Percentiles rank a stretch among this genome's conserved stretches.
Conservation (phyloP, 2,113 vertebrate genomes). For the Nanorana parkeri region DNA sequence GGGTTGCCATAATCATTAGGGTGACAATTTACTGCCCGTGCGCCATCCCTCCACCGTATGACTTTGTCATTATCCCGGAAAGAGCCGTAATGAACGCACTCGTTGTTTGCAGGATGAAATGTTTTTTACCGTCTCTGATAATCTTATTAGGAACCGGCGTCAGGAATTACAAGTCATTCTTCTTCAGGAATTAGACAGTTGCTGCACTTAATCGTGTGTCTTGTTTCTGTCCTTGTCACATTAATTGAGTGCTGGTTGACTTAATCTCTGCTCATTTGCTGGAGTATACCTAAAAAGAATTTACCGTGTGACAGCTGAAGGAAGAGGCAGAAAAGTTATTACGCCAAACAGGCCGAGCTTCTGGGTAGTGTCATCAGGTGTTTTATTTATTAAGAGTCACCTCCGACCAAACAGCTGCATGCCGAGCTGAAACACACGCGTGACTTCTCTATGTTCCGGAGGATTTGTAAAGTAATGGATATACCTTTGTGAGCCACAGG, state of each 20-base stretch:
- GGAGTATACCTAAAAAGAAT: background rate
- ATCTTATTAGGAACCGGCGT: conserved; percentile 42
- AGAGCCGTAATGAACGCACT: conserved; percentile 49
- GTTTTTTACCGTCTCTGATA: conserved; percentile 51
- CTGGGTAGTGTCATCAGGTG: too few relatives aligned
- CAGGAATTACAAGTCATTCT: conserved; percentile 59
- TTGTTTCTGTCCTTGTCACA: conserved; percentile 40
- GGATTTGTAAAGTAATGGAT: too few relatives aligned
- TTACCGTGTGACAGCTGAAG: background rate
- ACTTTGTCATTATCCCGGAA: conserved; percentile 16
- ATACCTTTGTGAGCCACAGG: too few relatives aligned
- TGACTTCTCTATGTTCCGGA: too few relatives aligned
- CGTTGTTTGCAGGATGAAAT: background rate
- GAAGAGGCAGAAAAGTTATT: background rate
- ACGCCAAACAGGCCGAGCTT: background rate
- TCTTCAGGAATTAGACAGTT: conserved; percentile 52
- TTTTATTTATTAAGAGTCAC: too few relatives aligned
- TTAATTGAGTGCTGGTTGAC: conserved; percentile 35
- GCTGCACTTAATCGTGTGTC: conserved; percentile 39
- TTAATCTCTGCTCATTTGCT: conserved; percentile 32
- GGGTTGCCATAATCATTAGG: conserved; percentile 11
- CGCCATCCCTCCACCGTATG: background rate
- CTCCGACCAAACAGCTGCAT: too few relatives aligned
- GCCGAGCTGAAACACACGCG: too few relatives aligned
- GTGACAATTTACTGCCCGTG: conserved; percentile 13